Percentiles rank a stretch among this genome's conserved stretches.
These are phyloP conservation scores for Tiliacea aurago DNA, from an alignment of 2,888 invertebrate species.

Conservation along the genomic window DNA sequence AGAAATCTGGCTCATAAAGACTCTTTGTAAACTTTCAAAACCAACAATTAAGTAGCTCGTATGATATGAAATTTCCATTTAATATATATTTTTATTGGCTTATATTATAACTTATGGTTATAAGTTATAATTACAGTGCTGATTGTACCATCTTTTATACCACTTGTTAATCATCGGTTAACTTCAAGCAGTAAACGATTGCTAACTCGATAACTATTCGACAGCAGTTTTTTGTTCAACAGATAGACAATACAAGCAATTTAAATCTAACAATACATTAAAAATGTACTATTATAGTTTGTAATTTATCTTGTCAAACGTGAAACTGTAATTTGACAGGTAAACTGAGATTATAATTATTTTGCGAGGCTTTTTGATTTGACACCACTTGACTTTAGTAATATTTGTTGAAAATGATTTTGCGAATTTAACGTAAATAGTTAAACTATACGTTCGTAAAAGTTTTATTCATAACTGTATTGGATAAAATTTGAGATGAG, in stretches of 20 bases:
- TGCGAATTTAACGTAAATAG: slow-evolving; percentile 3
- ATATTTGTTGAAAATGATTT: slow-evolving; percentile 14
- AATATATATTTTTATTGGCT: not conserved
- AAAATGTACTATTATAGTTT: slow-evolving; percentile 18
- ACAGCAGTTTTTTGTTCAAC: slow-evolving; percentile 45
- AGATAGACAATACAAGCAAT: slow-evolving; percentile 51
- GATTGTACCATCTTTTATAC: slow-evolving; percentile 1
- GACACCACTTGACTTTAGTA: slow-evolving; percentile 6
- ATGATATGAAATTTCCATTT: slow-evolving; percentile 1
- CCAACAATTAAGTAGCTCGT: not conserved
- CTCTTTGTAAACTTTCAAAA: slow-evolving; percentile 3
- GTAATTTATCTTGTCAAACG: slow-evolving; percentile 54
- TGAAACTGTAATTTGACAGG: slow-evolving; percentile 51
- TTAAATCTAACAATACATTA: slow-evolving; percentile 40
- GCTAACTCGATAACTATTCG: slow-evolving; percentile 34
- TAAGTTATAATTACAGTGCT: not conserved
- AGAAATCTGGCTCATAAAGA: not conserved
- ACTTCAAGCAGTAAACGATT: slow-evolving; percentile 34
- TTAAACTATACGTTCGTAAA: not conserved
- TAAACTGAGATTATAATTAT: slow-evolving; percentile 48
- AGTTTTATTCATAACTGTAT: too few species aligned
- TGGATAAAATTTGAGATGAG: too few species aligned
- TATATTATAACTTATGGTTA: not conserved
- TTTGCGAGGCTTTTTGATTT: slow-evolving; percentile 26
- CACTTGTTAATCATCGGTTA: slow-evolving; percentile 29